Conservation (phyloP, 1,140 invertebrate species). For the Apis cerana region DNA sequence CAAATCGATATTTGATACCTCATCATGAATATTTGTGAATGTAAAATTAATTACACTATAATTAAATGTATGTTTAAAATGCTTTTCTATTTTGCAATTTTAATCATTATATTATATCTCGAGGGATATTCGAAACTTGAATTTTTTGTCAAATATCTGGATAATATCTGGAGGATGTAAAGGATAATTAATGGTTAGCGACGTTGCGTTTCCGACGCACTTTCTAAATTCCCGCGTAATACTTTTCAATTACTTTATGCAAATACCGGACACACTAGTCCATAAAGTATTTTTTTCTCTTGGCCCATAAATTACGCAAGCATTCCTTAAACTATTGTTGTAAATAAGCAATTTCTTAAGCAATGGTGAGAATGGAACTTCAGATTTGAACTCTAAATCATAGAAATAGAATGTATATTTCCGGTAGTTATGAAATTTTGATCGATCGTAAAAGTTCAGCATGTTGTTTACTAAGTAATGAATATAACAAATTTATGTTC, state of each 20-base stretch:
- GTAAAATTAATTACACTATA: not conserved
- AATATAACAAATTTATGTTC: slow-evolving; percentile 2
- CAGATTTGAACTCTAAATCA: slow-evolving; percentile 7
- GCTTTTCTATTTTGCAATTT: not conserved
- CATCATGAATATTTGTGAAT: too few relatives aligned
- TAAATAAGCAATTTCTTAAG: not conserved
- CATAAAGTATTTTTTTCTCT: not conserved
- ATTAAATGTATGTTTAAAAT: not conserved
- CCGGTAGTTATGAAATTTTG: not conserved
- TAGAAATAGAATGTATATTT: not conserved
- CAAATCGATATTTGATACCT: not conserved
- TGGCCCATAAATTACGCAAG: not conserved
- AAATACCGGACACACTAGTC: not conserved
- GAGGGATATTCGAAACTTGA: too few relatives aligned
- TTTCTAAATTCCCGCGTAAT: slow-evolving; percentile 27
- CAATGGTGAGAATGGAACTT: not conserved
- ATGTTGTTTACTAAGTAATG: not conserved
- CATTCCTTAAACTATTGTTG: not conserved
- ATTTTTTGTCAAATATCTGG: not conserved
- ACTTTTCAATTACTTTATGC: not conserved
- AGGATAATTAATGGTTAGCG: not conserved
- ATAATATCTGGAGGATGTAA: too few relatives aligned
- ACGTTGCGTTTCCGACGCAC: slow-evolving; percentile 8
- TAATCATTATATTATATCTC: too few relatives aligned
- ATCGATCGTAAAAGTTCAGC: not conserved